Evolutionary conservation across 2,888 invertebrate species (phyloP).

Genomic region (Platycnemis pennipes): DNA sequence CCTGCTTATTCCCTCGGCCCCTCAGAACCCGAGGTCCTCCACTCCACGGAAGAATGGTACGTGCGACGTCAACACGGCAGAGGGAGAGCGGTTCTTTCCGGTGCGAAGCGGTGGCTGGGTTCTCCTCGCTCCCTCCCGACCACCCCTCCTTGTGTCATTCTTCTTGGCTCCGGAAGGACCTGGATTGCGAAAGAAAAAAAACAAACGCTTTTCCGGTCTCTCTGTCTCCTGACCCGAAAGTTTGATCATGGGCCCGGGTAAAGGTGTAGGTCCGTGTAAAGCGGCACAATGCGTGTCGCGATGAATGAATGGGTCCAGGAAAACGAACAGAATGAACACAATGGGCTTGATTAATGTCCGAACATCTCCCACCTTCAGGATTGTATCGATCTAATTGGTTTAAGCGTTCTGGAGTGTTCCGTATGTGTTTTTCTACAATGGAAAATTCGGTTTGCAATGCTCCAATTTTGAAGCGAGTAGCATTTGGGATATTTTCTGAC

Average conservation of each 20-base stretch:
- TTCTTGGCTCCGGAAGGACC: conserved; percentile 42
- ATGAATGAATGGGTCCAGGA: conserved; percentile 9
- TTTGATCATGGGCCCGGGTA: conserved; percentile 10
- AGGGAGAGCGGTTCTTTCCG: conserved; percentile 36
- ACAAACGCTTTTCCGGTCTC: conserved; percentile 38
- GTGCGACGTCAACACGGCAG: conserved; percentile 13
- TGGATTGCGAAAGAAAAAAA: conserved; percentile 28
- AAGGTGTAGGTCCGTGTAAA: neutral
- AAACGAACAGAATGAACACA: conserved; percentile 28
- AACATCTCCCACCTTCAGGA: neutral
- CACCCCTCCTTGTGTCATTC: conserved; percentile 57
- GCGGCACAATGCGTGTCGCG: conserved; percentile 9
- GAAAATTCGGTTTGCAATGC: neutral
- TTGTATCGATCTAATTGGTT: conserved; percentile 13
- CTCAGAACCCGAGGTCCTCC: neutral
- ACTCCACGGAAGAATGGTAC: conserved; percentile 34
- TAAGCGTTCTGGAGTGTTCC: neutral
- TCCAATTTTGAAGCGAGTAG: neutral
- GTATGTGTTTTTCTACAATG: neutral
- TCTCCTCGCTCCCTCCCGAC: too few relatives aligned
- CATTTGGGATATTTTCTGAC: neutral
- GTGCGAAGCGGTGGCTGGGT: neutral
- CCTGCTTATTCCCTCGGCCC: neutral
- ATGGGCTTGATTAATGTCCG: neutral
- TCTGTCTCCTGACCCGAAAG: conserved; percentile 35